A percentile compares a stretch with the other conserved stretches of the same genome.
Conservation (phyloP, 2,113 vertebrate species). For the Excalfactoria chinensis region DNA sequence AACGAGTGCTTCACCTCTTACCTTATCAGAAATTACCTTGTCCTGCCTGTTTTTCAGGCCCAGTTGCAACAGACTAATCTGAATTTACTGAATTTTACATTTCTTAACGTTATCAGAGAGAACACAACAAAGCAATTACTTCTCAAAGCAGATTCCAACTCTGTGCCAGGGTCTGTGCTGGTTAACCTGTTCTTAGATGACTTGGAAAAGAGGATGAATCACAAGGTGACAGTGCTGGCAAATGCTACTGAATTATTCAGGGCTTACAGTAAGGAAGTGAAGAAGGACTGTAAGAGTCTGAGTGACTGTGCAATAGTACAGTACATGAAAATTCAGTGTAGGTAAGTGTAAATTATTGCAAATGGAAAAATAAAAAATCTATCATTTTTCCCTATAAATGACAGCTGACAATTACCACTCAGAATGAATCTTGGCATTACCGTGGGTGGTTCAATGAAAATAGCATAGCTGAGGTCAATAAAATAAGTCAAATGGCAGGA, state of each 20-base stretch:
- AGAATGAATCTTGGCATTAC: not conserved
- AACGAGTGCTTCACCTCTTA: not conserved
- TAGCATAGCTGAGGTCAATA: not conserved
- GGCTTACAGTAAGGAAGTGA: not conserved
- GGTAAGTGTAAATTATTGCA: not conserved
- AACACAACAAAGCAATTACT: not conserved
- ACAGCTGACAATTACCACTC: not conserved
- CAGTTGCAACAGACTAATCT: not conserved
- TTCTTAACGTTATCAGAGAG: not conserved
- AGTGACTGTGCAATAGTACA: not conserved
- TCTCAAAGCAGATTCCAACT: not conserved
- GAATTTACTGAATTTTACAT: not conserved
- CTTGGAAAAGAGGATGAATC: not conserved
- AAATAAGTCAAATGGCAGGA: not conserved
- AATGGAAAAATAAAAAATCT: not conserved
- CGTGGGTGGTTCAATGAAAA: not conserved
- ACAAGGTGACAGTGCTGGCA: not conserved
- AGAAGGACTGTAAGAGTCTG: not conserved
- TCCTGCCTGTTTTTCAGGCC: not conserved
- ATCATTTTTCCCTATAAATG: not conserved
- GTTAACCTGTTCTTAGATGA: not conserved
- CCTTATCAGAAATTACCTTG: not conserved
- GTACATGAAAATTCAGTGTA: not conserved
- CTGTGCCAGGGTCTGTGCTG: not conserved
- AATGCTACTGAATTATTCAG: slow-evolving; percentile 5